Conservation (phyloP, 2,888 invertebrate genomes). For the Nemotelus pantherinus region DNA sequence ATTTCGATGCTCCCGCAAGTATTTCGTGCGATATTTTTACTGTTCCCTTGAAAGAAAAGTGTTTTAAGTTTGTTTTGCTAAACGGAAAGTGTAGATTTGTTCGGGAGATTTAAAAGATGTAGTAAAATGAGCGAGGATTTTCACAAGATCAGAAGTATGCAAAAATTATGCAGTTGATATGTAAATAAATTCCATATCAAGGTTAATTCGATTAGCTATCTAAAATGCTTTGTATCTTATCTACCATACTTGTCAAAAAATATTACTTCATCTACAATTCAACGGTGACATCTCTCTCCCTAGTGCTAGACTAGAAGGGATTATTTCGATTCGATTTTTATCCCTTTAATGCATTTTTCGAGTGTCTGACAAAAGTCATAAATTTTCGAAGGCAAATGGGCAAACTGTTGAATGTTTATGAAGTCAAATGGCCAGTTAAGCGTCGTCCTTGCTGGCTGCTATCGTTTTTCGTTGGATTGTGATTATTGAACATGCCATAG, state of each 20-base stretch:
- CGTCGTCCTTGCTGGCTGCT: background rate
- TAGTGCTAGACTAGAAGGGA: background rate
- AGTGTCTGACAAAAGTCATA: slow-evolving; percentile 30
- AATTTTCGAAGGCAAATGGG: slow-evolving; percentile 34
- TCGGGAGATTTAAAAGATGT: background rate
- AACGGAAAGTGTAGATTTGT: background rate
- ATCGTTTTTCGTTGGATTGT: background rate
- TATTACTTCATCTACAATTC: background rate
- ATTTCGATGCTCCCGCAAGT: background rate
- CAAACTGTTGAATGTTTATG: slow-evolving; percentile 39
- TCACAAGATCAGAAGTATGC: background rate
- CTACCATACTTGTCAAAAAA: background rate
- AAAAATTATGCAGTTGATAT: background rate
- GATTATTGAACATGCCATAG: slow-evolving; percentile 23
- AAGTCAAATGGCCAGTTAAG: slow-evolving; percentile 27
- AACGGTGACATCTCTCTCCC: background rate
- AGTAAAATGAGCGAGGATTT: background rate
- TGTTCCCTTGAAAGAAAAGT: slow-evolving; percentile 24
- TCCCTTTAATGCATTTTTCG: slow-evolving; percentile 9
- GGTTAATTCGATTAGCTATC: background rate
- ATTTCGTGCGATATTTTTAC: background rate
- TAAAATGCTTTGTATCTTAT: background rate
- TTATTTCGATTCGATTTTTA: background rate
- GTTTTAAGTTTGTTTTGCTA: slow-evolving; percentile 12
- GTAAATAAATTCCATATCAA: background rate